A percentile compares a stretch with the other conserved stretches of the same genome.
phyloP scores from a whole-genome alignment of 2,113 vertebrate genomes.

The Monarcha castaneiventris region DNA sequence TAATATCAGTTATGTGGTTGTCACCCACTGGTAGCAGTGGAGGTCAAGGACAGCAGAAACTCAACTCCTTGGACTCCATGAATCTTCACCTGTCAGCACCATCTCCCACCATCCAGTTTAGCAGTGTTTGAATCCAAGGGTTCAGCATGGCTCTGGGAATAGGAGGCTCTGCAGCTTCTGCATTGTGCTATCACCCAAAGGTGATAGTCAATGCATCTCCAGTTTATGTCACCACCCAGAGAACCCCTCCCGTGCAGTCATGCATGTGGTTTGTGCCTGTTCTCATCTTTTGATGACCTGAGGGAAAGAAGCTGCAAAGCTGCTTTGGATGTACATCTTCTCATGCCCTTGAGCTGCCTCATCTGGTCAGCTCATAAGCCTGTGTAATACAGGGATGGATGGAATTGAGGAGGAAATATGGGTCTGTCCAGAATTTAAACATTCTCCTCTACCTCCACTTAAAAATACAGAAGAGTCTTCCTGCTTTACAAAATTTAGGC shows the following conservation, averaged over 20 bases:
- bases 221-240: not conserved
- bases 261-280: not conserved
- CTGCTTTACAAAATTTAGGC: not conserved
- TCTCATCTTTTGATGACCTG: not conserved
- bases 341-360: not conserved
- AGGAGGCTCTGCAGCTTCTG: not conserved
- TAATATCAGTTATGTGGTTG: not conserved
- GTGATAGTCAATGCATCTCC: rapidly evolving
- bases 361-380: not conserved
- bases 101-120: not conserved
- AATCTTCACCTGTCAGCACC: not conserved
- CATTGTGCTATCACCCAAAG: not conserved
- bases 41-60: not conserved
- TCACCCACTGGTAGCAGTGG: not conserved
- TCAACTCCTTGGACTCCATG: not conserved
- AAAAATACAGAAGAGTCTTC: not conserved
- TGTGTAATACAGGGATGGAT: not conserved
- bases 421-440: not conserved
- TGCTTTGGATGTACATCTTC: not conserved
- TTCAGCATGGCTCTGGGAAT: not conserved
- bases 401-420: not conserved
- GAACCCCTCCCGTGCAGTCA: not conserved
- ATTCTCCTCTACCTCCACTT: not conserved
- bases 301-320: not conserved
- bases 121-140: not conserved